Evolutionary conservation across 2,888 invertebrate species (phyloP).

Genomic region (Cerceris rybyensis): DNA sequence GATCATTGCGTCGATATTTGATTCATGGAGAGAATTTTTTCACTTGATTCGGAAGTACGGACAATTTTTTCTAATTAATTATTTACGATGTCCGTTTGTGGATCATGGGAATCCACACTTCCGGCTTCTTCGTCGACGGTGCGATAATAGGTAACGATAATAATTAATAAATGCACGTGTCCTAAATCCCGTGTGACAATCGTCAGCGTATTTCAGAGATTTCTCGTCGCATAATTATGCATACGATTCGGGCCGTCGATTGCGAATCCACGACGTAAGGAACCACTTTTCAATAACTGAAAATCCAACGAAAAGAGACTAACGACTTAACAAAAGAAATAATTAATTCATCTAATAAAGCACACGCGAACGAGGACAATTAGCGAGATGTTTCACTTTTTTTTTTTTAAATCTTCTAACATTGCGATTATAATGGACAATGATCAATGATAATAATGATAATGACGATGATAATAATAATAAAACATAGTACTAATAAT

Average conservation of each 20-base stretch:
- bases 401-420: constrained; percentile 34
- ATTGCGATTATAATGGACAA: constrained; percentile 56
- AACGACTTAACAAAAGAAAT: background rate
- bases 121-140: constrained; percentile 39
- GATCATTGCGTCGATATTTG: background rate
- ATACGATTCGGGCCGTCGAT: constrained; percentile 35
- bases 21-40: background rate
- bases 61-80: background rate
- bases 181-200: constrained; percentile 78
- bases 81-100: background rate
- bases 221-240: constrained; percentile 21
- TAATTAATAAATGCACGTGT: constrained; percentile 80
- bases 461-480: constrained; percentile 53
- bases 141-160: constrained; percentile 69
- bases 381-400: constrained; percentile 69
- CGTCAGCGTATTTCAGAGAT: constrained; percentile 80
- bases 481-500: constrained; percentile 59
- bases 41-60: no score
- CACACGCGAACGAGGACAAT: constrained; percentile 72
- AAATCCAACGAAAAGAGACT: background rate
- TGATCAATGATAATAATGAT: constrained; percentile 50
- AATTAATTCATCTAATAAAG: constrained; percentile 49
- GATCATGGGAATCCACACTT: constrained; percentile 17
- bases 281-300: background rate
- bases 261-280: constrained; percentile 31